phyloP scores from a whole-genome alignment of 2,888 invertebrate genomes.

The Lithophane socia region DNA sequence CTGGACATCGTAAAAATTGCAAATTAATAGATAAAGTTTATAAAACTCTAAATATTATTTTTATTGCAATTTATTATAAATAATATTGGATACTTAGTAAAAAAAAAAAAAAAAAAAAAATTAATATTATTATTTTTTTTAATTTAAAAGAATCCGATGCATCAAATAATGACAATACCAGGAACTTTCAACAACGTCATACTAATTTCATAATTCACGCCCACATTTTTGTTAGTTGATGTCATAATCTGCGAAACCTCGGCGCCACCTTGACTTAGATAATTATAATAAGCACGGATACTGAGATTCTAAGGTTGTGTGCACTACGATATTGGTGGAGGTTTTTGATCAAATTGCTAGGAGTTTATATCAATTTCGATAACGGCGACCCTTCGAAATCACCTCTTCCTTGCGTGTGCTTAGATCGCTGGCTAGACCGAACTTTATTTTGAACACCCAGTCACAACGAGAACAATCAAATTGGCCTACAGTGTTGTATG shows the following conservation, averaged over 20 bases:
- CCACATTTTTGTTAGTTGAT: constrained; percentile 57
- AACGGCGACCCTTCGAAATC: too few relatives aligned
- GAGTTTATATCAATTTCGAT: not conserved
- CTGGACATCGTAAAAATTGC: too few relatives aligned
- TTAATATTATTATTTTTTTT: not conserved
- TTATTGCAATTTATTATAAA: too few relatives aligned
- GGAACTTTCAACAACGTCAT: constrained; percentile 10
- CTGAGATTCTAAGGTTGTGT: constrained; percentile 36
- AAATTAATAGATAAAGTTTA: too few relatives aligned
- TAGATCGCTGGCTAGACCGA: too few relatives aligned
- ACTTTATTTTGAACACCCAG: too few relatives aligned
- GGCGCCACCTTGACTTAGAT: constrained; percentile 50
- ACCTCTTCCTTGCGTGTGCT: too few relatives aligned
- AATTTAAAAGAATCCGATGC: not conserved
- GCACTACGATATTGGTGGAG: not conserved
- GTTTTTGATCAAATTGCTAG: constrained; percentile 5
- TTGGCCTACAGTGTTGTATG: too few relatives aligned
- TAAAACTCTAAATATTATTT: too few relatives aligned
- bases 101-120: too few relatives aligned
- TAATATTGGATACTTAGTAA: too few relatives aligned
- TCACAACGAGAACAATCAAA: too few relatives aligned
- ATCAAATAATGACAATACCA: constrained; percentile 2
- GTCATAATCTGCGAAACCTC: constrained; percentile 42
- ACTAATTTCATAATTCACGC: not conserved
- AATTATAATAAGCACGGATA: constrained; percentile 29